A percentile compares a stretch with the other conserved stretches of the same genome.
phyloP scores from a whole-genome alignment of 1,140 invertebrate genomes.

The Hylyphantes graminicola region DNA sequence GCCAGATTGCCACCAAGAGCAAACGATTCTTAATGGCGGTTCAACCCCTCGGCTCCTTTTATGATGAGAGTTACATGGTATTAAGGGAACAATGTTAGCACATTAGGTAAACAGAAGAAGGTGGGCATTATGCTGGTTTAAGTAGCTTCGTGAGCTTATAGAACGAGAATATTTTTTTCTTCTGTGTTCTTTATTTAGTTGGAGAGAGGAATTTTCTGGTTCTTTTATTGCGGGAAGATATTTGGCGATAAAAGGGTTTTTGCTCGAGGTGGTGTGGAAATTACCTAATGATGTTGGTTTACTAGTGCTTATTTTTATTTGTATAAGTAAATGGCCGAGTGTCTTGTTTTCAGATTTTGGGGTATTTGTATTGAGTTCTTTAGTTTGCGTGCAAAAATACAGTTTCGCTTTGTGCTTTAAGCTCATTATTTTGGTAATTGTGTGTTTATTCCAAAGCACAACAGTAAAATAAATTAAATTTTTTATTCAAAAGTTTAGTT shows the following conservation, averaged over 20 bases:
- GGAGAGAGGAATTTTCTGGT: neutral
- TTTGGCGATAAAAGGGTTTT: too few relatives aligned
- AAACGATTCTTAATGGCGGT: too few relatives aligned
- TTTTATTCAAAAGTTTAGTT: too few relatives aligned
- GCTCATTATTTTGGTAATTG: too few relatives aligned
- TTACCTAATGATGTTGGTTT: too few relatives aligned
- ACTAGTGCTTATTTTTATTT: too few relatives aligned
- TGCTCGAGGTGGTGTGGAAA: too few relatives aligned
- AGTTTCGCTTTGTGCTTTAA: too few relatives aligned
- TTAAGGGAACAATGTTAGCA: slow-evolving; percentile 28
- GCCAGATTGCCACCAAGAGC: neutral
- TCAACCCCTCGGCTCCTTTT: neutral
- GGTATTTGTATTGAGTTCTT: neutral
- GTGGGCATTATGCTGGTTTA: slow-evolving; percentile 30
- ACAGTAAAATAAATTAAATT: too few relatives aligned
- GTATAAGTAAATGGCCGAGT: neutral
- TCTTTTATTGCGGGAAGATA: neutral
- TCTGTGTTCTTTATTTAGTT: neutral
- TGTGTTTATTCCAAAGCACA: too few relatives aligned
- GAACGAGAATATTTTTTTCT: neutral
- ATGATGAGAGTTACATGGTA: neutral
- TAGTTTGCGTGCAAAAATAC: too few relatives aligned
- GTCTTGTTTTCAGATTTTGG: neutral
- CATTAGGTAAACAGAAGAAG: slow-evolving; percentile 33
- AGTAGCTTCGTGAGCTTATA: slow-evolving; percentile 15